Evolutionary conservation across 2,797 vertebrate genomes (phyloP).

Genomic region (Oreochromis grahami): DNA sequence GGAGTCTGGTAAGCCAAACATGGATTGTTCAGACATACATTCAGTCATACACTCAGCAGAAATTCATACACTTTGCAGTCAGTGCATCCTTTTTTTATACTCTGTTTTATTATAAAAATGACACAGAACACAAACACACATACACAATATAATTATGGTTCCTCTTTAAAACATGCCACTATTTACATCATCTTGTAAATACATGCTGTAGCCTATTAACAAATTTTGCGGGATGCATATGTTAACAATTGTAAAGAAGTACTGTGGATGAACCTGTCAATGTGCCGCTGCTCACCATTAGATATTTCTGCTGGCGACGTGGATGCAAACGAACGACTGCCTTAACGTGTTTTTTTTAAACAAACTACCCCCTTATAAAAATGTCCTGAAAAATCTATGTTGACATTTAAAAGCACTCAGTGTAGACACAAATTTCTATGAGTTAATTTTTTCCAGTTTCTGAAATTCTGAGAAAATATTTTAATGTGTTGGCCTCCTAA

Average conservation of each 20-base stretch:
- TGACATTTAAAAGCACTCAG: background rate
- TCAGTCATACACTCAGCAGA: constrained; percentile 54
- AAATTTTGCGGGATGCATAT: constrained; percentile 64
- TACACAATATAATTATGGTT: constrained; percentile 75
- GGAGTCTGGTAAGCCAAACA: constrained; percentile 33
- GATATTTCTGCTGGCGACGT: background rate
- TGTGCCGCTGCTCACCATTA: constrained; percentile 26
- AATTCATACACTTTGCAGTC: constrained; percentile 77
- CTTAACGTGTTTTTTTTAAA: background rate
- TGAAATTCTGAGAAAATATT: background rate
- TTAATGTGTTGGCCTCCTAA: background rate
- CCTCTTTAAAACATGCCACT: constrained; percentile 86
- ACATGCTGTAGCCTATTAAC: constrained; percentile 83
- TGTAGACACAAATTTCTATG: background rate
- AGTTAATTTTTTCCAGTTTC: background rate
- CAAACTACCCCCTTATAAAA: background rate
- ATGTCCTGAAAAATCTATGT: background rate
- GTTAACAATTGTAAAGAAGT: constrained; percentile 55
- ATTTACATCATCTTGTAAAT: constrained; percentile 79
- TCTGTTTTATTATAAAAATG: constrained; percentile 81
- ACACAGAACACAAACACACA: constrained; percentile 78
- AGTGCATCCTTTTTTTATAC: constrained; percentile 60
- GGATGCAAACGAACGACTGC: background rate
- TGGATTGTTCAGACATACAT: constrained; percentile 57
- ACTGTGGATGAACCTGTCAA: constrained; percentile 43